Evolutionary conservation across 2,888 invertebrate species (phyloP).

Genomic region (Stenoptilia bipunctidactyla): DNA sequence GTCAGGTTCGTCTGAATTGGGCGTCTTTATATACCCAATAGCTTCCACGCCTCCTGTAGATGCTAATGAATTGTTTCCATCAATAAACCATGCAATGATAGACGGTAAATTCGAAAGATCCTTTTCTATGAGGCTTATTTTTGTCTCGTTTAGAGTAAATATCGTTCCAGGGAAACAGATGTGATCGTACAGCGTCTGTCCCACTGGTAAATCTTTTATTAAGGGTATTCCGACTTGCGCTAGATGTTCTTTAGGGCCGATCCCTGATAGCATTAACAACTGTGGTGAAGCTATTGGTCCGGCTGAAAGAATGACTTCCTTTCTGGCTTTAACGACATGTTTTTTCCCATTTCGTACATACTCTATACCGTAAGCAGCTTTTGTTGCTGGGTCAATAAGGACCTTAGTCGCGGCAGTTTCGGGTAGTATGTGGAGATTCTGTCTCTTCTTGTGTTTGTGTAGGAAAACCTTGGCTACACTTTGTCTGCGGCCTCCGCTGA

Average conservation of each 20-base stretch:
- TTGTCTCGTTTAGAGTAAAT: conserved; percentile 37
- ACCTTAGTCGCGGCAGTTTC: conserved; percentile 75
- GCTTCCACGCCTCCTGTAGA: conserved; percentile 74
- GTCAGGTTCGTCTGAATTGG: conserved; percentile 51
- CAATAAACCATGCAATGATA: conserved; percentile 36
- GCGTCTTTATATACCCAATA: conserved; percentile 74
- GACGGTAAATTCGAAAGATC: conserved; percentile 21
- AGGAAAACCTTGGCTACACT: conserved; percentile 77
- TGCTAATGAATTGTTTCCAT: conserved; percentile 53
- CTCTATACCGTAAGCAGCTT: conserved; percentile 77
- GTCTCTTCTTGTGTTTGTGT: conserved; percentile 68
- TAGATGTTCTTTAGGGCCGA: conserved; percentile 70
- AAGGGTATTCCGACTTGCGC: conserved; percentile 67
- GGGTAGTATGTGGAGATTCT: conserved; percentile 78
- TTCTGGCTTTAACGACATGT: conserved; percentile 71
- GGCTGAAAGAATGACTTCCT: conserved; percentile 87
- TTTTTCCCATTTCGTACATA: conserved; percentile 65
- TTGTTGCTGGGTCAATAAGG: conserved; percentile 73
- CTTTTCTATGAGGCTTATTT: conserved; percentile 37
- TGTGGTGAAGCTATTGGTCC: conserved; percentile 93
- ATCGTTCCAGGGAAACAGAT: conserved; percentile 64
- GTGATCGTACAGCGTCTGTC: conserved; percentile 75
- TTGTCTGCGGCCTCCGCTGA: conserved; percentile 71
- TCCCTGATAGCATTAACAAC: conserved; percentile 88
- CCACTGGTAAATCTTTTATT: conserved; percentile 76